Base-by-base conservation (phyloP, 2,113 vertebrate species). In the Trichechus manatus region DNA sequence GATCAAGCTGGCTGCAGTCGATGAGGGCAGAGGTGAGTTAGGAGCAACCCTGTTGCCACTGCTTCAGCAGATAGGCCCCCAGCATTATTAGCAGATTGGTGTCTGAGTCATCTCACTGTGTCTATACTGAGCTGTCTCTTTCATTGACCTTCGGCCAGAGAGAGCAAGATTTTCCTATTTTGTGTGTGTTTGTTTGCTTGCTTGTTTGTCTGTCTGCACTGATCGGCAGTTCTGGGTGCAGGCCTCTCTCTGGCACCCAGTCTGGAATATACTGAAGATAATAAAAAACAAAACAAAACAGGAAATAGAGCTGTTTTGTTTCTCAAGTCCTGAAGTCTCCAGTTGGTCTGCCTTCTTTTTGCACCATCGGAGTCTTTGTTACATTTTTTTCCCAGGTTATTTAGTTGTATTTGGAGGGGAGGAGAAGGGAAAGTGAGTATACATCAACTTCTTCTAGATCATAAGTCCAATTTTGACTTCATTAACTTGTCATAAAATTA, bases 21-120 rank as follows among this genome's bases (percentile, higher is more conserved):
- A 56, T 27, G 10, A 20, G 36, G 27, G 23, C 25, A 42, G 50
- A 27, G 29, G 29, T 7, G 9, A 44, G 14, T 68, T 68, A 39
- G 11, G 33, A 33, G 27, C 10, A 23, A 33, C 8, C 3, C 3
- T 19, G 9, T 29, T 50, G 19, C 6, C 42, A 44, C 5, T 68
- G 47, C 44, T 68, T 79, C 14, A 70, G 39, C 13, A 82, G 56
- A 11, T 39, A 68, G 23, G 3, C 4, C 47, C 42, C 36, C 27
- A 42, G 31, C 9, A 23, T 1, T 25, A 9, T 23, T 33, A 3
- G 3, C 29, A 8, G 7, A 53, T 15, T 9, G 5, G 31, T 7
- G 2, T 25, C 1, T 19, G 61, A 17, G 39, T 47, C 8, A 19
- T 10, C 15, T 59, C 4, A 15, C 13, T 53, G 1, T 27, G 4